Percentiles rank a stretch among this genome's conserved stretches.
phyloP scores from a whole-genome alignment of 2,113 vertebrate genomes.

The Rhizomys pruinosus region DNA sequence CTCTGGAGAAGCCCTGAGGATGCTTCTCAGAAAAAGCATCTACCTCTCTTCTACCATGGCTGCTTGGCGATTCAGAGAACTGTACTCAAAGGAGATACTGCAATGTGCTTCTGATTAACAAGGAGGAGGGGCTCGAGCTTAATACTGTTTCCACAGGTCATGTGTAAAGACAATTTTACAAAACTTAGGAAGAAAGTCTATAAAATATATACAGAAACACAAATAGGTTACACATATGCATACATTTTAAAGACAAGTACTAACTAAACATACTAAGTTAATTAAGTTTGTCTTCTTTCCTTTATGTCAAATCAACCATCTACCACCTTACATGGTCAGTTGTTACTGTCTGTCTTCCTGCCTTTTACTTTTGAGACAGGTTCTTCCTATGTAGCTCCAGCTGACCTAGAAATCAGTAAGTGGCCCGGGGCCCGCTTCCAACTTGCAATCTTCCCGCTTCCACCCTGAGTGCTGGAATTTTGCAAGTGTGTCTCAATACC shows the following conservation, averaged over 20 bases:
- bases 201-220: not conserved
- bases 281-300: slow-evolving; percentile 9
- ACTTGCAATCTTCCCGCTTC: not conserved
- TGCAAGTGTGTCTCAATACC: no score
- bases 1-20: not conserved
- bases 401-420: not conserved
- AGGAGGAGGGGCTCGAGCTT: not conserved
- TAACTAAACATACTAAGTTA: not conserved
- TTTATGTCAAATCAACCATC: not conserved
- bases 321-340: not conserved
- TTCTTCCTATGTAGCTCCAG: not conserved
- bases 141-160: not conserved
- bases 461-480: not conserved
- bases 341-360: not conserved
- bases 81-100: accelerated
- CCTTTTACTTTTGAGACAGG: not conserved
- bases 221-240: not conserved
- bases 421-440: not conserved
- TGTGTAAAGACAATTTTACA: not conserved
- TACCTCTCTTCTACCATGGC: slow-evolving; percentile 63
- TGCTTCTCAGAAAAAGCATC: slow-evolving; percentile 21
- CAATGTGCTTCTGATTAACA: slow-evolving; percentile 4
- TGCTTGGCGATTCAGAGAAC: slow-evolving; percentile 70
- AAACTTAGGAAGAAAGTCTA: not conserved
- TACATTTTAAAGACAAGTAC: not conserved